A percentile compares a stretch with the other conserved stretches of the same genome.
phyloP scores from a whole-genome alignment of 2,113 vertebrate species.

The Leptobrachium ailaonicum region DNA sequence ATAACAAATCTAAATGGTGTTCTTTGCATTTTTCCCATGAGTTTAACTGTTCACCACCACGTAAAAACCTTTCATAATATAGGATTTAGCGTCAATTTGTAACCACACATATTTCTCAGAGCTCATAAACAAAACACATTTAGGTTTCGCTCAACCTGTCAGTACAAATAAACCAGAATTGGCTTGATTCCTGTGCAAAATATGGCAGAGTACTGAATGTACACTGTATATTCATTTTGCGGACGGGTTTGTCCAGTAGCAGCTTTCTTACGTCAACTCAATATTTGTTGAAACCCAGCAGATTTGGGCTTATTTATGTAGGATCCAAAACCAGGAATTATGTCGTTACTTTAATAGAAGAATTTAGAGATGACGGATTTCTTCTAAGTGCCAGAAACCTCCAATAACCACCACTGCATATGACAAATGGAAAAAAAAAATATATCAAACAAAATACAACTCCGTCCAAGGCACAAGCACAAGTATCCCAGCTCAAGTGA shows the following conservation, averaged over 20 bases:
- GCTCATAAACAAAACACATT: no score
- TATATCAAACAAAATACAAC: not conserved
- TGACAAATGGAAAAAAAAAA: constrained; percentile 42
- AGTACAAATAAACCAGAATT: no score
- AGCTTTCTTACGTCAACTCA: not conserved
- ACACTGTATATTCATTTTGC: no score
- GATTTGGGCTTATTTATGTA: constrained; percentile 25
- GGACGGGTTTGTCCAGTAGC: constrained; percentile 12
- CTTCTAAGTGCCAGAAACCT: constrained; percentile 33
- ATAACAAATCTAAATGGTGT: no score
- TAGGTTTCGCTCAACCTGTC: no score
- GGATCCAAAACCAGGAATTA: constrained; percentile 10
- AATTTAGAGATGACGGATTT: constrained; percentile 35
- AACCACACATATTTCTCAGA: no score
- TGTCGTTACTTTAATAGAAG: constrained; percentile 33
- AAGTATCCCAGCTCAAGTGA: constrained; percentile 25
- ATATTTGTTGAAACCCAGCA: constrained; percentile 17
- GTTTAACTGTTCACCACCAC: no score
- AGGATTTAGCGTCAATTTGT: no score
- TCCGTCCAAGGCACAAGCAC: constrained; percentile 17
- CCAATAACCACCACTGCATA: constrained; percentile 12
- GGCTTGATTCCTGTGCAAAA: not conserved
- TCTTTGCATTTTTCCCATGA: no score
- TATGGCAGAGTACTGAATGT: not conserved
- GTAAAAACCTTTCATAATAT: no score